Percentiles rank a stretch among this genome's conserved stretches.
phyloP scores from a whole-genome alignment of 2,113 vertebrate genomes.

The Oncorhynchus kisutch region DNA sequence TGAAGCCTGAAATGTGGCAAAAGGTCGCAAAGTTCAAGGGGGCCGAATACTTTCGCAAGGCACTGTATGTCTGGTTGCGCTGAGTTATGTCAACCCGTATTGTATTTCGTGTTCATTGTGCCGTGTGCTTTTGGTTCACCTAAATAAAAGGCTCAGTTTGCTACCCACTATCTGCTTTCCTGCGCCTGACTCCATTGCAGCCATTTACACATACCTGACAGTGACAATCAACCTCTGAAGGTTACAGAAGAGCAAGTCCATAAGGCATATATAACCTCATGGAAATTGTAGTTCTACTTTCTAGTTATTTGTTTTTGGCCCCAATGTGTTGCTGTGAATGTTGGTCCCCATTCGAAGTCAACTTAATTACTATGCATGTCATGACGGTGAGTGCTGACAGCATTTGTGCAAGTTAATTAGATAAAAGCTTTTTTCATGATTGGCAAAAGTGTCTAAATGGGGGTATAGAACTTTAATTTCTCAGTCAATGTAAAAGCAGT shows the following conservation, averaged over 20 bases:
- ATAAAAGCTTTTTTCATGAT: constrained; percentile 15
- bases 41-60: too few relatives aligned
- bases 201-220: too few relatives aligned
- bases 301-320: constrained; percentile 16
- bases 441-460: constrained; percentile 21
- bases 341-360: not conserved
- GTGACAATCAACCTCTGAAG: constrained; percentile 15
- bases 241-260: constrained; percentile 16
- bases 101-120: too few relatives aligned
- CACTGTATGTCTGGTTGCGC: too few relatives aligned
- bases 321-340: constrained; percentile 17
- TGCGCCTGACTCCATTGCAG: too few relatives aligned
- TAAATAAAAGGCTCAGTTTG: too few relatives aligned
- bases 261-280: too few relatives aligned
- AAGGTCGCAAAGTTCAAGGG: too few relatives aligned
- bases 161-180: too few relatives aligned
- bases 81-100: too few relatives aligned
- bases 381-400: constrained; percentile 1
- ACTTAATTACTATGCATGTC: constrained; percentile 26
- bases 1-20: too few relatives aligned
- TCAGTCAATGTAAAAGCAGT: constrained; percentile 28
- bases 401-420: constrained; percentile 26
- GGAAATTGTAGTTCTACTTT: constrained; percentile 1
- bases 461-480: constrained; percentile 15
- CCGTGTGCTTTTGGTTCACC: too few relatives aligned